Conservation (phyloP, 2,888 invertebrate species). For the Sarcophaga caerulescens region DNA sequence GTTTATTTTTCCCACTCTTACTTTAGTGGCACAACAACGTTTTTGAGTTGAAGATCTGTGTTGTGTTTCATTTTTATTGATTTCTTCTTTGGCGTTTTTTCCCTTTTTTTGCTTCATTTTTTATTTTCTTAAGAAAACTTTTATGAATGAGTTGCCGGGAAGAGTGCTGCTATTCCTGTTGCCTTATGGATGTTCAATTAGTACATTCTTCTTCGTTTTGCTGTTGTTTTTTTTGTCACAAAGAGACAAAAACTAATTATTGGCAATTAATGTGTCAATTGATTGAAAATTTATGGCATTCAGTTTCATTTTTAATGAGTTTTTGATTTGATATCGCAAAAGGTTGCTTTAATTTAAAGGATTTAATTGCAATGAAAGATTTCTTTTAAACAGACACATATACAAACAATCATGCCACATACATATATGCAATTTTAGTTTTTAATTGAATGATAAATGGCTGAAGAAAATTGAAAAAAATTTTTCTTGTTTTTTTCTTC, state of each 20-base stretch:
- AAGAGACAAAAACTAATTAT: constrained; percentile 58
- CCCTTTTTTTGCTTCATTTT: constrained; percentile 17
- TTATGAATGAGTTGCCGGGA: constrained; percentile 46
- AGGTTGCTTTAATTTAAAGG: constrained; percentile 54
- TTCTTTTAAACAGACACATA: not conserved
- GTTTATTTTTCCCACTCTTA: not conserved
- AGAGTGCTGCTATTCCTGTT: not conserved
- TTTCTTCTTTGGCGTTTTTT: not conserved
- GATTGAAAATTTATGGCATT: constrained; percentile 67
- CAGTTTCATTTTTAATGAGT: constrained; percentile 60
- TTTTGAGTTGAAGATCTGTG: not conserved
- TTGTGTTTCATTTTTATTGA: not conserved
- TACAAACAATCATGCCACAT: no score
- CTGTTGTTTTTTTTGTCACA: not conserved
- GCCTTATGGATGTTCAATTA: constrained; percentile 7
- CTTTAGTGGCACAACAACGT: not conserved
- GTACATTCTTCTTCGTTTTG: not conserved
- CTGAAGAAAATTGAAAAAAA: no score
- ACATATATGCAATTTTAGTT: no score
- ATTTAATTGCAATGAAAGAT: constrained; percentile 47
- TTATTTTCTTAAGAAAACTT: constrained; percentile 46
- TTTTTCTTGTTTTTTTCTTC: no score
- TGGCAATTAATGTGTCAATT: constrained; percentile 68
- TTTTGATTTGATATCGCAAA: constrained; percentile 61
- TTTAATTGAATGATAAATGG: no score